Evolutionary conservation across 92 coral and sea anemone genomes (phyloP).

Genomic region (Parazoanthus swiftii): DNA sequence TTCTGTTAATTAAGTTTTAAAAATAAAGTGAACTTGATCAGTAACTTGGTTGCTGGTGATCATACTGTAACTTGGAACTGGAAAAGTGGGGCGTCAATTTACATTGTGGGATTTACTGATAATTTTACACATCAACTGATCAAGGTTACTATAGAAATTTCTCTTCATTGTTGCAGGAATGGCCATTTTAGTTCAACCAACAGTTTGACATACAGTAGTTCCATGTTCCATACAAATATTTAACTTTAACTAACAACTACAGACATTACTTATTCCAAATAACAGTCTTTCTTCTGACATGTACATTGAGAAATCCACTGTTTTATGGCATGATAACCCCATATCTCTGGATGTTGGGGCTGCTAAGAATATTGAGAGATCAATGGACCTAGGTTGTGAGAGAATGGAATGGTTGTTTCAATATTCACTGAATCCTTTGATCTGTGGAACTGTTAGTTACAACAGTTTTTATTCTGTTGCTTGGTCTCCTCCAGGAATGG

Average conservation of each 20-base stretch:
- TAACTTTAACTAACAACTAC: conserved; percentile 4
- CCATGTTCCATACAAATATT: not conserved
- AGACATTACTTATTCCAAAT: conserved; percentile 31
- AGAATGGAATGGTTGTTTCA: conserved; percentile 29
- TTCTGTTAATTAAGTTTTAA: too few relatives aligned
- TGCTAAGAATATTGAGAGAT: conserved; percentile 6
- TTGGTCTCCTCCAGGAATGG: conserved; percentile 80
- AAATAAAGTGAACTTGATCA: too few relatives aligned
- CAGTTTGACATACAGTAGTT: too few relatives aligned
- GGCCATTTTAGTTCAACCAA: too few relatives aligned
- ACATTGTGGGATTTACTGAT: too few relatives aligned
- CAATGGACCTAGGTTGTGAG: conserved; percentile 7
- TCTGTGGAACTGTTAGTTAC: conserved; percentile 15
- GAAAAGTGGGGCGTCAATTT: too few relatives aligned
- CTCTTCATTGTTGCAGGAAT: too few relatives aligned
- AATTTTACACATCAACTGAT: too few relatives aligned
- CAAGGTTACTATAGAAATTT: too few relatives aligned
- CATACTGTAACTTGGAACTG: too few relatives aligned
- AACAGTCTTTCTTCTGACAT: conserved; percentile 29
- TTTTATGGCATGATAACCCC: conserved; percentile 23
- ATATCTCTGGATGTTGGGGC: conserved; percentile 45
- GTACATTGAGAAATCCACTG: conserved; percentile 40
- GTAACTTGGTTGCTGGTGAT: too few relatives aligned
- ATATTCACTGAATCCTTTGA: not conserved
- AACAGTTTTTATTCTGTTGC: conserved; percentile 46